phyloP scores from a whole-genome alignment of 2,113 vertebrate species.

The Damaliscus lunatus region DNA sequence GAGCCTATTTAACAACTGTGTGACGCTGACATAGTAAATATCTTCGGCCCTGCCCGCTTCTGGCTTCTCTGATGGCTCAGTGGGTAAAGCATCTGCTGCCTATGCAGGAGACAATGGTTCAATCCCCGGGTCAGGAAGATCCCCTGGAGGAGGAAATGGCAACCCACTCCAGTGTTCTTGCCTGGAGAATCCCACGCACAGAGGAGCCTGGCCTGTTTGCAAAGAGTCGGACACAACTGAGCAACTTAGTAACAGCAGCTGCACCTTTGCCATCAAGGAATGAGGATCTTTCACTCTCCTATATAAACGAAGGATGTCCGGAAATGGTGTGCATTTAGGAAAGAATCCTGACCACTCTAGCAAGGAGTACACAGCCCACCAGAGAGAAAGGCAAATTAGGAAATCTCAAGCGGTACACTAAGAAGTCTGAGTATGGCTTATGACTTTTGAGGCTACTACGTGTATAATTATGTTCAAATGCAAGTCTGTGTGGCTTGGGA shows the following conservation, averaged over 20 bases:
- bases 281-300: not conserved
- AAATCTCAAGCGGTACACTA: not conserved
- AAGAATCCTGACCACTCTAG: not conserved
- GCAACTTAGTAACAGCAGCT: not conserved
- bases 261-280: not conserved
- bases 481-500: not conserved
- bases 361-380: not conserved
- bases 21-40: not conserved
- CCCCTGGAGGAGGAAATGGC: not conserved
- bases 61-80: not conserved
- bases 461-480: not conserved
- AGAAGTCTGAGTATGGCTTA: not conserved
- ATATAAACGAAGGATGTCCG: not conserved
- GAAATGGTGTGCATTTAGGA: not conserved
- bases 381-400: not conserved
- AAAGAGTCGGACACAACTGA: not conserved
- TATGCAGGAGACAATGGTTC: not conserved
- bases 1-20: not conserved
- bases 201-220: not conserved
- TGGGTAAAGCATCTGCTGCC: not conserved
- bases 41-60: not conserved
- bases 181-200: not conserved
- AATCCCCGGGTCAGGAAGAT: not conserved
- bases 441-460: not conserved
- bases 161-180: not conserved